Conservation (phyloP, 2,797 vertebrate species). For the Philypnodon macrostomus region DNA sequence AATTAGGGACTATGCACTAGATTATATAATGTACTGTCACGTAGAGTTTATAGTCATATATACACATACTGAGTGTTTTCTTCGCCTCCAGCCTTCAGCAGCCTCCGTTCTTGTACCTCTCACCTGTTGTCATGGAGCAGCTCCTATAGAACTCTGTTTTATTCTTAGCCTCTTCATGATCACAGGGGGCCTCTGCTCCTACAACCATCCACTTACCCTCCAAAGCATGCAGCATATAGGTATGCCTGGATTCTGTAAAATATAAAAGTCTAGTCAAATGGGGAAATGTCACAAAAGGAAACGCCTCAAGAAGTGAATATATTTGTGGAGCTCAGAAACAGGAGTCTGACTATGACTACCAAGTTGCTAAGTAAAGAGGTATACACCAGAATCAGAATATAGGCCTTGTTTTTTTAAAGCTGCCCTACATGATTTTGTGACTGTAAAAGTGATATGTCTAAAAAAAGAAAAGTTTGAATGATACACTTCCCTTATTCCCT, state of each 20-base stretch:
- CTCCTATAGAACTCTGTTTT: not conserved
- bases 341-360: too few species aligned
- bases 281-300: not conserved
- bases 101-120: not conserved
- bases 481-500: too few species aligned
- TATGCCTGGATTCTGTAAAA: not conserved
- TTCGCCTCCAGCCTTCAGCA: not conserved
- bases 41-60: too few species aligned
- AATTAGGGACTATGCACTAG: too few species aligned
- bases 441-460: too few species aligned
- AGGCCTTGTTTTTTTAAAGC: too few species aligned
- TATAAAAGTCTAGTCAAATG: not conserved
- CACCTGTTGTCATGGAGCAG: constrained; percentile 6
- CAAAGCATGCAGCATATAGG: not conserved
- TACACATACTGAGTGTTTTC: not conserved
- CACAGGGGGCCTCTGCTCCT: not conserved
- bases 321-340: too few species aligned
- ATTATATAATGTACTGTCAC: too few species aligned
- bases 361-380: too few species aligned
- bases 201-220: not conserved
- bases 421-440: too few species aligned
- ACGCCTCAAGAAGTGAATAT: not conserved
- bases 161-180: not conserved
- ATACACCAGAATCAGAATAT: too few species aligned
- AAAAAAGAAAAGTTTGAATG: too few species aligned